These are phyloP conservation scores for Takifugu flavidus DNA, from an alignment of 2,113 vertebrate genomes.

Conservation along the genomic window DNA sequence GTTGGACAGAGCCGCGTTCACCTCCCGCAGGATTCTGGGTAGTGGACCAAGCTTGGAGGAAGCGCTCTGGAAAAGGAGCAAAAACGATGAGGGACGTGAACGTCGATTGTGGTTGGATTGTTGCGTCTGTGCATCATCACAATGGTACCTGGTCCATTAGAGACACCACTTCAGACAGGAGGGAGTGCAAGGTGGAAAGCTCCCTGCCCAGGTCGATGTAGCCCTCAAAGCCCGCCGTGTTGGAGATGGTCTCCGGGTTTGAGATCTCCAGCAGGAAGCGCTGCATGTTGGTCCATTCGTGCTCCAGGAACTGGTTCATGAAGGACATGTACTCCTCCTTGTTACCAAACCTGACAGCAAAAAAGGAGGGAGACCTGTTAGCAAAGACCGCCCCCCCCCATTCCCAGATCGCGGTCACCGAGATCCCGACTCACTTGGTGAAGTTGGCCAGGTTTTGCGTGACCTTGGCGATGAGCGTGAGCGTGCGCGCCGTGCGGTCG, in stretches of 20 bases:
- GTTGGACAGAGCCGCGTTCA: slow-evolving; percentile 86
- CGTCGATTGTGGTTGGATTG: too few species aligned
- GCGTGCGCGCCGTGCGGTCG: slow-evolving; percentile 92
- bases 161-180: slow-evolving; percentile 90
- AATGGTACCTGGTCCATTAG: slow-evolving; percentile 89
- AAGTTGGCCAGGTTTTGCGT: slow-evolving; percentile 99
- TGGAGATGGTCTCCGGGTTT: slow-evolving; percentile 93
- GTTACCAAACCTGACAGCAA: slow-evolving; percentile 84
- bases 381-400: too few species aligned
- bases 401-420: too few species aligned
- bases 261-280: slow-evolving; percentile 95
- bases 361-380: neutral
- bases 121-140: neutral
- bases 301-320: slow-evolving; percentile 98
- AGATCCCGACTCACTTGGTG: slow-evolving; percentile 82
- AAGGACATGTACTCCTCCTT: slow-evolving; percentile 99
- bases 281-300: slow-evolving; percentile 97
- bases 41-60: slow-evolving; percentile 90
- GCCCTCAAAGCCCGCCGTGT: slow-evolving; percentile 94
- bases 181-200: slow-evolving; percentile 89
- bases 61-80: slow-evolving; percentile 71
- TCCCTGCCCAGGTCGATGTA: slow-evolving; percentile 96
- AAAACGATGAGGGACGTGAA: neutral
- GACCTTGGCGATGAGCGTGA: slow-evolving; percentile 98
- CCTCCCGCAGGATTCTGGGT: slow-evolving; percentile 91